Base-by-base conservation (phyloP, 2,113 vertebrate species). In the Sterna hirundo region DNA sequence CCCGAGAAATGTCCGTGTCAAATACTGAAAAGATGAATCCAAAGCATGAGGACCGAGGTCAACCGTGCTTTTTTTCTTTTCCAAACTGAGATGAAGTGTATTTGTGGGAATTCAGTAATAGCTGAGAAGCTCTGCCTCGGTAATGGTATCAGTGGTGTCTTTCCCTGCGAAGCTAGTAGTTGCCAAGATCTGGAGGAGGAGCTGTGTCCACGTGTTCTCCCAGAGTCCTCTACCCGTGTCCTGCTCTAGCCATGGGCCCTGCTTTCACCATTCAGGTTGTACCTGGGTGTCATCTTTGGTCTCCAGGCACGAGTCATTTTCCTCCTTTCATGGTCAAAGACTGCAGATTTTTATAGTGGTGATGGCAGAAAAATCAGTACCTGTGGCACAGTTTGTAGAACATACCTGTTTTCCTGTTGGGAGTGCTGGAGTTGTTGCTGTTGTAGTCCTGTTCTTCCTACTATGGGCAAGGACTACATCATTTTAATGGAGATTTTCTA, bases 141-240 rank as follows among this genome's bases (percentile, higher is more conserved):
- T 55, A 19, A 8, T n/a, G 15, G 1, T 58, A 20, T 13, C 23
- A n/a, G 58, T 40, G 29, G 7, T 55, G 25, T 49, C 71, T 82
- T 54, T 55, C 27, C 5, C 5, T 1, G 6, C 32, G 20, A 52
- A 68, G 6, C 22, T 46, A 38, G 16, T n/a, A 57, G 40, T 27
- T 77, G 27, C 58, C 1, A 7, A 32, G 40, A 23, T 38, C 51
- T 3, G 8, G 25, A 19, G 52, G 9, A 60, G 27, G 14, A 51
- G 3, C 10, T 1, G 7, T 7, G 21, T 14, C 15, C 8, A 5
- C 0, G 0, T 34, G 5, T 54, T 61, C 32, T 62, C 8, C 26
- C 8, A 13, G 26, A 21, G 30, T 71, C 46, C 26, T 30, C 11
- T 49, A 9, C 10, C 13, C 11, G 5, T 11, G 18, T 52, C 26